Evolutionary conservation across 2,888 invertebrate species (phyloP), one percentile per base, ranked within the genome.

Genomic region (Apocheima hispidaria): DNA sequence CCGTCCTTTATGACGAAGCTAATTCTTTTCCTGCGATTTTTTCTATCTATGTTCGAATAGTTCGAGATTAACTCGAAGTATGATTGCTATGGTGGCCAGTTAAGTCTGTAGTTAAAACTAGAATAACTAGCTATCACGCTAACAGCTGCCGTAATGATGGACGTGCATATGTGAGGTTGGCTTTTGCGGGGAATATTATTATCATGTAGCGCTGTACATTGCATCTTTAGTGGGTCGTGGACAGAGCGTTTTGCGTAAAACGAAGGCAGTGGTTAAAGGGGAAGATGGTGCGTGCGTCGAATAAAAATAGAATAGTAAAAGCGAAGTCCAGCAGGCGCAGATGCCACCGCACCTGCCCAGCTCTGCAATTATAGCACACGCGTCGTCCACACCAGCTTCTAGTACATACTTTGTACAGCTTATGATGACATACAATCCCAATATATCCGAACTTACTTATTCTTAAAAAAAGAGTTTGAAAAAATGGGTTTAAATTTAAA

Each of bases 321-420:
- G 73, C 77, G 79, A 76, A 81, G 83, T 81, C 83, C 84, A 81
- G 79, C 74, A 75, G 81, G 79, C 81, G 87, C 92, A 92, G 92
- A 91, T 92, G 92, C 86, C 79, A 65, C 73, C 70, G 76, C 92
- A 92, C 91, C 92, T 92, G 92, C 82, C 81, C n/a, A n/a, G n/a
- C n/a, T 55, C 75, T 65, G 80, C 87, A 90, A 90, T 90, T 89
- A 90, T 77, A 78, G 77, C 83, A 86, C 87, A 87, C 88, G 87
- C 85, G 83, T 83, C 80, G 80, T 72, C 74, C 73, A 74, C 73
- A 78, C 76, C 72, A 69, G 69, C 74, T 26, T 21, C 41, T 51
- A 46, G 38, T 49, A 53, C 6, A 2, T 26, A 26, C 52, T 33
- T 30, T 30, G 12, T 51, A 30, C 52, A 53, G 52, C 53, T 59